Percentiles rank a stretch among this genome's conserved stretches.
Evolutionary conservation across 2,113 vertebrate genomes (phyloP).

Genomic region (Anthoscopus minutus): DNA sequence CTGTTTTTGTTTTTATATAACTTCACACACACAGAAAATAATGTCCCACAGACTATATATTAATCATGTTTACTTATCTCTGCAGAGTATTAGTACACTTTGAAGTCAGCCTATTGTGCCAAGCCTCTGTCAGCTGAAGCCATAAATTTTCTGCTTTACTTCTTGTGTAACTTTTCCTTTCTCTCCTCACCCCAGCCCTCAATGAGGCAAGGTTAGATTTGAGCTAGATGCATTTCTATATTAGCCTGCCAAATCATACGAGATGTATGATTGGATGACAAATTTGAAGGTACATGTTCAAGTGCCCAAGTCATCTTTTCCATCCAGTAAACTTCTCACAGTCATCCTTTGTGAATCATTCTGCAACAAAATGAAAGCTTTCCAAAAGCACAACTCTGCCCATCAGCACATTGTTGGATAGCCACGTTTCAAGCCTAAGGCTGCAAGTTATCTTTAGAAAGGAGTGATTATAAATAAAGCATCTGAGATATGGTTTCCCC

Average conservation of each 20-base stretch:
- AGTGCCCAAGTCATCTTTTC: background rate
- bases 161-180: constrained; percentile 13
- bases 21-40: constrained; percentile 13
- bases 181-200: background rate
- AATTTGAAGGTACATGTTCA: background rate
- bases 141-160: constrained; percentile 33
- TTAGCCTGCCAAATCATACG: background rate
- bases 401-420: background rate
- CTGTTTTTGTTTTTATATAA: constrained; percentile 48
- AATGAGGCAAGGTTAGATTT: background rate
- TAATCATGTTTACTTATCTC: constrained; percentile 45
- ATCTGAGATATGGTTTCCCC: background rate
- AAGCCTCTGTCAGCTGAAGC: constrained; percentile 27
- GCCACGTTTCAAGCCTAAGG: background rate
- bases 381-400: background rate
- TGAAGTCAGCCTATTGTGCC: constrained; percentile 38
- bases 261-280: background rate
- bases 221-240: background rate
- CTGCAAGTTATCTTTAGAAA: background rate
- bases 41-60: constrained; percentile 5
- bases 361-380: background rate
- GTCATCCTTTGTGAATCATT: background rate
- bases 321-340: background rate
- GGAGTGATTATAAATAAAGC: background rate
- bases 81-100: constrained; percentile 50